Evolutionary conservation across 2,113 vertebrate genomes (phyloP), one percentile per base, ranked within the genome.

Genomic region (Tragelaphus buxtoni): DNA sequence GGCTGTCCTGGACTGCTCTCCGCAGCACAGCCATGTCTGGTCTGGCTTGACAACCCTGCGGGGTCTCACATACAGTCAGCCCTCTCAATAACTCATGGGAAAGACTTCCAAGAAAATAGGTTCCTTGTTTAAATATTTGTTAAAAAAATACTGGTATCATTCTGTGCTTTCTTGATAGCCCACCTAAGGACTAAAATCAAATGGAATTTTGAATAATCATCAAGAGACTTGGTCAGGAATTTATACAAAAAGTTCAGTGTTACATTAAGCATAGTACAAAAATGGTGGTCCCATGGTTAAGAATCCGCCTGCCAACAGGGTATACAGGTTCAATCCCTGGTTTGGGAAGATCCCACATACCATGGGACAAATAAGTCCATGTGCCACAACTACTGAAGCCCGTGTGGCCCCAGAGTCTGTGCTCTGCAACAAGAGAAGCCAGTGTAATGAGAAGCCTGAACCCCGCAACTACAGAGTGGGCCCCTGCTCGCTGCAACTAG

Each of bases 81-180:
- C 16, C 16, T 26, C 61, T 18, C 28, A 20, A 49, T 35, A 14
- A 35, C 18, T 35, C 49, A 45, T 35, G 83, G 35, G 42, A 30
- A 51, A 55, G 32, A 58, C 16, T 47, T 65, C 85, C 26, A 85
- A 61, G 65, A 53, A 76, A n/a, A 79, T 2, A 22, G 4, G 9
- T 47, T 93, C 61, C 22, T 81, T 49, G 12, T 61, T 63, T 87
- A 69, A 83, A 5, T 72, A 74, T 79, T 76, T 80, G 39, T 93
- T 60, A 72, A 80, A 63, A 42, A 79, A 94, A 42, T 18, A 85
- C 47, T 24, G 17, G 69, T 32, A 60, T 77, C 58, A 35, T 88
- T 69, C 14, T 77, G 55, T 61, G 58, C 18, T 42, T 92, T 90
- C 17, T 51, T 80, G 35, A 56, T 17, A 58, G 53, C 51, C 55